phyloP scores from a whole-genome alignment of 37 sponge, comb jelly and placozoan species.

The Mnemiopsis leidyi region DNA sequence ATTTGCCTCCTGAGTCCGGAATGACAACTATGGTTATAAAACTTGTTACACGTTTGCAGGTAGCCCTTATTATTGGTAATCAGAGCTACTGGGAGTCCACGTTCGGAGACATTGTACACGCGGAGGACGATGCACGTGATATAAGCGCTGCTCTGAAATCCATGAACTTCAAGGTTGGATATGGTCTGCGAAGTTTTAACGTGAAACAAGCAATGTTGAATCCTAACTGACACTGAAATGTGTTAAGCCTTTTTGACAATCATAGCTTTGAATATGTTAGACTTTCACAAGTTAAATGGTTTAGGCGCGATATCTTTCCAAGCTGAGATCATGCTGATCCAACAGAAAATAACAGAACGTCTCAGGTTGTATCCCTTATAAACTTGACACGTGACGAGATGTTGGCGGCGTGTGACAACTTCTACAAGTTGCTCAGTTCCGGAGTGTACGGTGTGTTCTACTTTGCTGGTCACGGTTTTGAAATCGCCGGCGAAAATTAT shows the following conservation, averaged over 20 bases:
- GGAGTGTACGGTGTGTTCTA: conserved; percentile 97
- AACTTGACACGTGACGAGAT: conserved; percentile 91
- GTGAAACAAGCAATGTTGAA: too few species aligned
- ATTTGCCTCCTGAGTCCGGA: too few species aligned
- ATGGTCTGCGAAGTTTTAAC: too few species aligned
- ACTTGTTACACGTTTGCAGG: too few species aligned
- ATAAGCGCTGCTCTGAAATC: not conserved
- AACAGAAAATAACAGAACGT: too few species aligned
- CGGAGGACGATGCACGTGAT: conserved; percentile 50
- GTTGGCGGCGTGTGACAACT: conserved; percentile 83
- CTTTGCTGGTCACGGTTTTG: conserved; percentile 99
- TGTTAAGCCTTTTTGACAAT: too few species aligned
- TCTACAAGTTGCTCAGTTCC: conserved; percentile 75
- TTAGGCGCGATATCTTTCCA: too few species aligned
- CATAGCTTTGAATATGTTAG: too few species aligned
- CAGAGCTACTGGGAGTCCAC: conserved; percentile 73
- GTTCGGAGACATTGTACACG: conserved; percentile 63
- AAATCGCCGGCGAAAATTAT: conserved; percentile 82
- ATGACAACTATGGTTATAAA: too few species aligned
- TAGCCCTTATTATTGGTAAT: conserved; percentile 96
- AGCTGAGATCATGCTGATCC: too few species aligned
- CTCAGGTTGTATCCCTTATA: conserved; percentile 82
- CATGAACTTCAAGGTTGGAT: conserved; percentile 51
- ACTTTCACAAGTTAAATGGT: too few species aligned
- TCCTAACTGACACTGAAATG: too few species aligned